A percentile compares a stretch with the other conserved stretches of the same genome.
Conservation (phyloP, 2,113 vertebrate species). For the Baryphthengus martii region DNA sequence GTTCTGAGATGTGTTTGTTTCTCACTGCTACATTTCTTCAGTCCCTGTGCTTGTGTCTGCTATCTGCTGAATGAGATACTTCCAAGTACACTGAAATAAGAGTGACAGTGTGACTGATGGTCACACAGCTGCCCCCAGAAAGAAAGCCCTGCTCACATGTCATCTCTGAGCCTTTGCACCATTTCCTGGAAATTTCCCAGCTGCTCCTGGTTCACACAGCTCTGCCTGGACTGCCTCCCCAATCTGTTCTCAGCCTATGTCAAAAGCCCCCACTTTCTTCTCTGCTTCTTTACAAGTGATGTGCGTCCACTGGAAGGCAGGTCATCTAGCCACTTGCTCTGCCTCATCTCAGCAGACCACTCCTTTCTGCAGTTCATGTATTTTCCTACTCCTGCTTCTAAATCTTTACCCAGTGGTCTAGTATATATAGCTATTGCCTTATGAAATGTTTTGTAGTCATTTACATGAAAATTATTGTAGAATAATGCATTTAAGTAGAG, state of each 20-base stretch:
- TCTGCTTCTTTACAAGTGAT: neutral
- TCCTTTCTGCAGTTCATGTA: neutral
- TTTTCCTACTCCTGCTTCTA: neutral
- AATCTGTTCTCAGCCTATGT: neutral
- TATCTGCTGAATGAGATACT: neutral
- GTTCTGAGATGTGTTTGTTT: neutral
- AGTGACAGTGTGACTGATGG: neutral
- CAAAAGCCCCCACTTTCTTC: neutral
- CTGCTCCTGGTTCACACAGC: neutral
- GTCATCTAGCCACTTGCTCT: neutral
- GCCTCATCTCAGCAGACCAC: neutral
- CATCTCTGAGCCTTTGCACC: neutral
- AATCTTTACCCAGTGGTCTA: neutral
- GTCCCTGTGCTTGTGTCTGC: neutral
- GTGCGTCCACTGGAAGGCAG: neutral
- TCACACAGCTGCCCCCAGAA: neutral
- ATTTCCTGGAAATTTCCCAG: neutral
- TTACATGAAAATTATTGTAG: neutral
- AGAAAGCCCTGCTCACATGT: neutral
- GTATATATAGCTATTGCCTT: neutral
- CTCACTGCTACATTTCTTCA: neutral
- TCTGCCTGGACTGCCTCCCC: neutral
- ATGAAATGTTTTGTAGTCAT: neutral
- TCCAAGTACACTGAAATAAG: neutral
- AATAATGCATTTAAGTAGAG: neutral